phyloP scores from a whole-genome alignment of 64 coral and sea anemone genomes.

The Dendrophyllia cribrosa region DNA sequence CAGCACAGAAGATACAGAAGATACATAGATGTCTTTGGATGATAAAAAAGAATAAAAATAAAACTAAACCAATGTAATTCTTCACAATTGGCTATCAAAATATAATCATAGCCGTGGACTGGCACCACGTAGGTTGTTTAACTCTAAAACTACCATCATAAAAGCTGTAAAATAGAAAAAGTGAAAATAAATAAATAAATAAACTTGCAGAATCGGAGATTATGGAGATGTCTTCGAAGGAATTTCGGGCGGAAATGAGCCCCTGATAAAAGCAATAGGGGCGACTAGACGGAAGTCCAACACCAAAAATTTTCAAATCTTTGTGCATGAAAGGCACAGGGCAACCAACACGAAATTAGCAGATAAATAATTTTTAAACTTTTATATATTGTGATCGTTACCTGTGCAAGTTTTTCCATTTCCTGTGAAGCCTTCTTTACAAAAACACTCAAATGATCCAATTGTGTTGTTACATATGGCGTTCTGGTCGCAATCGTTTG shows the following conservation, averaged over 20 bases:
- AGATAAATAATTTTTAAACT: neutral
- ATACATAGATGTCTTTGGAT: constrained; percentile 27
- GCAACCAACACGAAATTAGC: neutral
- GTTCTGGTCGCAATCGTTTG: constrained; percentile 25
- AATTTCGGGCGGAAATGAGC: no score
- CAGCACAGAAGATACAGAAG: neutral
- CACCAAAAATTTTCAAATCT: no score
- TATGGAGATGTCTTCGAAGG: no score
- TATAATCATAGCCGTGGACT: neutral
- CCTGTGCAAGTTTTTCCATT: constrained; percentile 46
- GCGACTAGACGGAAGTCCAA: no score
- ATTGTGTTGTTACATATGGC: constrained; percentile 44
- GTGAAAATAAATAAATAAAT: no score
- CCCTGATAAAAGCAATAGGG: no score
- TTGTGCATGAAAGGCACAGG: no score
- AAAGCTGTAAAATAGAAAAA: no score
- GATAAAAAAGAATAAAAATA: neutral
- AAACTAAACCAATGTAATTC: neutral
- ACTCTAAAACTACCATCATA: no score
- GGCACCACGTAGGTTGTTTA: no score
- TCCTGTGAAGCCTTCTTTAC: constrained; percentile 14
- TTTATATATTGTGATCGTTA: neutral
- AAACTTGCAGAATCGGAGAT: no score
- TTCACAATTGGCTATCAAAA: neutral
- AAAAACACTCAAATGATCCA: constrained; percentile 43